Evolutionary conservation across 1,140 invertebrate genomes (phyloP), one percentile per base, ranked within the genome.

Genomic region (Pinna nobilis): DNA sequence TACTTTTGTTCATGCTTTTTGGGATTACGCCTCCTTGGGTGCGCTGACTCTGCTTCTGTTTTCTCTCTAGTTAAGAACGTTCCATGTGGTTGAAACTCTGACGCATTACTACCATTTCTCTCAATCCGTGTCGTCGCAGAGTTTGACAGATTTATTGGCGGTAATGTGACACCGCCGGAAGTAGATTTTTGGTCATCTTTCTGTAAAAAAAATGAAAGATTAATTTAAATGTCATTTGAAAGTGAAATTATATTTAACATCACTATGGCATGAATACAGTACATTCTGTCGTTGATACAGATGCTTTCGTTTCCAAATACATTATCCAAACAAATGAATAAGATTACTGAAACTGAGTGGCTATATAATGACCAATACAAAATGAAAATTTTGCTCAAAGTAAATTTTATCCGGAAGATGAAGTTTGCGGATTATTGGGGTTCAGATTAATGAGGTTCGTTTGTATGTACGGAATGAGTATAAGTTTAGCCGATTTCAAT

Each of bases 41-140:
- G 33, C 3, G 59, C 35, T 9, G 59, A 41, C 20, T 83, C 83
- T 25, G 73, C 72, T 28, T 82, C 78, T 4, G 84, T 86, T 41
- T 68, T 79, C 64, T 85, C 84, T 44, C 84, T 59, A 23, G 84
- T 86, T 11, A 86, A 69, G 47, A 82, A 86, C 6, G 83, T 83
- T 13, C 78, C 78, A 59, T 84, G 83, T 18, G 79, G 79, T 25
- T 80, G 61, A 20, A 81, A 68, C 28, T 78, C 74, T 32, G 47
- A 33, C 6, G 30, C 9, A 37, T 32, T 41, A 15, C 25, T 41
- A n/a, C n/a, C n/a, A n/a, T n/a, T n/a, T 6, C 28, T 63, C 37
- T 76, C 57, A 35, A 47, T 44, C 50, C 60, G 18, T 49, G 70
- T 35, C 68, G 66, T 69, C 55, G 59, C 59, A 39, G 59, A 63